Conservation (phyloP, 35 echinoderm and acorn worm species). For the Hemicentrotus pulcherrimus region DNA sequence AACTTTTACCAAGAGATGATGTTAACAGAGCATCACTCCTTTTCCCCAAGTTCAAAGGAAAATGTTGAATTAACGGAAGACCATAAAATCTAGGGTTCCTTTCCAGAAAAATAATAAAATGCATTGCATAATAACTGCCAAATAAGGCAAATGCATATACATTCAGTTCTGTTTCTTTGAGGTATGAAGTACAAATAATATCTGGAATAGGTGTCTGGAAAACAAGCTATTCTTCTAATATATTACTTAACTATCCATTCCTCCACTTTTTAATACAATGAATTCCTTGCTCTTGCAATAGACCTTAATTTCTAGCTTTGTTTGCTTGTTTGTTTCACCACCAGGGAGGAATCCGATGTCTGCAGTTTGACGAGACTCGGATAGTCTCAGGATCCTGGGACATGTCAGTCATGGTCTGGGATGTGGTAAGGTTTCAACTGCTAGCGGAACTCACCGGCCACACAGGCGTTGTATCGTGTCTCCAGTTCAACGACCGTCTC, state of each 20-base stretch:
- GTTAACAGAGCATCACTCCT: neutral
- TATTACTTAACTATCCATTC: neutral
- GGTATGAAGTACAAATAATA: no score
- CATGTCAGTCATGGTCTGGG: conserved; percentile 91
- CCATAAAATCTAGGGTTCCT: neutral
- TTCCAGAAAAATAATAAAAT: neutral
- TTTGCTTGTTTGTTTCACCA: neutral
- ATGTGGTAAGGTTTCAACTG: conserved; percentile 79
- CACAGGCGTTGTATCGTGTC: conserved; percentile 80
- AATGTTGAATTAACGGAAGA: neutral
- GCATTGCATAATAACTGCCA: neutral
- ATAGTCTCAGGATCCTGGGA: conserved; percentile 98
- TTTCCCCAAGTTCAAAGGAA: neutral
- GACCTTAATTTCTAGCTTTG: neutral
- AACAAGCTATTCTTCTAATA: neutral
- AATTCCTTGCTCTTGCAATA: neutral
- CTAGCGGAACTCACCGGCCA: conserved; percentile 85
- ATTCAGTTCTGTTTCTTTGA: no score
- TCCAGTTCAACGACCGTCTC: conserved; percentile 72
- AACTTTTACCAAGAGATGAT: neutral
- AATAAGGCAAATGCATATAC: no score
- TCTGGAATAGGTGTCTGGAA: neutral
- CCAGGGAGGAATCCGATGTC: conserved; percentile 91
- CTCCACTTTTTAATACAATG: neutral
- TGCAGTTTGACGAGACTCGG: conserved; percentile 79